A percentile compares a stretch with the other conserved stretches of the same genome.
These are phyloP conservation scores for Corvus hawaiiensis DNA, from an alignment of 2,113 vertebrate species.

Conservation along the genomic window DNA sequence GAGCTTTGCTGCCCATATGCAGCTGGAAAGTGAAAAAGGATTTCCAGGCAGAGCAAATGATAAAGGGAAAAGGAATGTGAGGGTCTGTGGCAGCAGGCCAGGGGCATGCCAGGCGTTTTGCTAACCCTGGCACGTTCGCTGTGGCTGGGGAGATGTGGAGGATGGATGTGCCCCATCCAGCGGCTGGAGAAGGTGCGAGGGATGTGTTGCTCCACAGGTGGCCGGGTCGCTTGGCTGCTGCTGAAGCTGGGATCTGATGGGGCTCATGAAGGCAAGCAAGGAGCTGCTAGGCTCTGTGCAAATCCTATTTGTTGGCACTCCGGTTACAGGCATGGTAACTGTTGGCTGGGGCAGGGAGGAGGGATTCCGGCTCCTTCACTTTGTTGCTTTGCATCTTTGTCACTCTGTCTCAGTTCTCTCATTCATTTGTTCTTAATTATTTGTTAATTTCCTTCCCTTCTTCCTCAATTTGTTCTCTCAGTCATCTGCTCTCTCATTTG, in stretches of 20 bases:
- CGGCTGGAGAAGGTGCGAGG: not conserved
- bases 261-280: not conserved
- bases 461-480: conserved; percentile 50
- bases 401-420: conserved; percentile 3
- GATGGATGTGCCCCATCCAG: not conserved
- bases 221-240: not conserved
- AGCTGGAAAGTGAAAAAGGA: conserved; percentile 19
- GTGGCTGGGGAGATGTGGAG: not conserved
- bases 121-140: not conserved
- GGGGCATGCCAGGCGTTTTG: not conserved
- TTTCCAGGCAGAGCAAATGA: conserved; percentile 12
- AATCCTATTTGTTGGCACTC: not conserved
- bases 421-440: conserved; percentile 57
- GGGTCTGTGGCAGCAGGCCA: not conserved
- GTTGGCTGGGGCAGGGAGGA: not conserved
- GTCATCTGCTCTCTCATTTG: conserved; percentile 27
- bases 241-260: not conserved
- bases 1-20: conserved; percentile 8
- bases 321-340: not conserved
- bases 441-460: conserved; percentile 61
- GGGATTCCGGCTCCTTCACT: not conserved
- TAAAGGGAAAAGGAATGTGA: not conserved
- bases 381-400: not conserved
- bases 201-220: not conserved
- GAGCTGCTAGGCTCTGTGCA: not conserved